Evolutionary conservation across 2,888 invertebrate genomes (phyloP).

Genomic region (Ptilodon capucinus): DNA sequence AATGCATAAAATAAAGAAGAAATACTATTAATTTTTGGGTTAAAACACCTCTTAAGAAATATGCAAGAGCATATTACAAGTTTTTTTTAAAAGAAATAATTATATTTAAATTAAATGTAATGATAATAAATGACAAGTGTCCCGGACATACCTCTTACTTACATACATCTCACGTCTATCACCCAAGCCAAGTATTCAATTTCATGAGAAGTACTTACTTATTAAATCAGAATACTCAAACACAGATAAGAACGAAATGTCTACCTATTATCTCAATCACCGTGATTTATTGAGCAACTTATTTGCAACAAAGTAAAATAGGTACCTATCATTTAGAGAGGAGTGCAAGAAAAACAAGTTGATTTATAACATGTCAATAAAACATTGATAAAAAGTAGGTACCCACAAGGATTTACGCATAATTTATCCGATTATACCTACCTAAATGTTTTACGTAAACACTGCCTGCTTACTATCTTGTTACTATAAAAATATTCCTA

Average conservation of each 20-base stretch:
- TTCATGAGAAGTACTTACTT: not conserved
- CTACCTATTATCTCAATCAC: slow-evolving; percentile 1
- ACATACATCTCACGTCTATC: not conserved
- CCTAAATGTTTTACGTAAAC: not conserved
- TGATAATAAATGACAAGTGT: not conserved
- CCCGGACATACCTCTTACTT: not conserved
- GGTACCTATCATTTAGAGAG: not conserved
- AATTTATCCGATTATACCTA: too few species aligned
- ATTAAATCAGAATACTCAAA: not conserved
- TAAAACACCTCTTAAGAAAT: too few species aligned
- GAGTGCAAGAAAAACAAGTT: slow-evolving; percentile 32
- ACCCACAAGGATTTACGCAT: too few species aligned
- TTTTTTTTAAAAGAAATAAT: too few species aligned
- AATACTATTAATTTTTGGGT: too few species aligned
- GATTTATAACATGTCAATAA: slow-evolving; percentile 33
- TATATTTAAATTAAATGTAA: not conserved
- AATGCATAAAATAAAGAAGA: too few species aligned
- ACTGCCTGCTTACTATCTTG: too few species aligned
- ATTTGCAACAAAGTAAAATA: slow-evolving; percentile 18
- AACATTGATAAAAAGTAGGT: slow-evolving; percentile 23
- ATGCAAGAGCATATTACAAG: too few species aligned
- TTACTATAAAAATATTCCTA: not conserved
- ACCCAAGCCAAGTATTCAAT: not conserved
- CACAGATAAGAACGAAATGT: not conserved
- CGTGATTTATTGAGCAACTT: slow-evolving; percentile 17